A percentile compares a stretch with the other conserved stretches of the same genome.
Evolutionary conservation across 2,888 invertebrate genomes (phyloP).

Genomic region (Diplazon laetatorius): DNA sequence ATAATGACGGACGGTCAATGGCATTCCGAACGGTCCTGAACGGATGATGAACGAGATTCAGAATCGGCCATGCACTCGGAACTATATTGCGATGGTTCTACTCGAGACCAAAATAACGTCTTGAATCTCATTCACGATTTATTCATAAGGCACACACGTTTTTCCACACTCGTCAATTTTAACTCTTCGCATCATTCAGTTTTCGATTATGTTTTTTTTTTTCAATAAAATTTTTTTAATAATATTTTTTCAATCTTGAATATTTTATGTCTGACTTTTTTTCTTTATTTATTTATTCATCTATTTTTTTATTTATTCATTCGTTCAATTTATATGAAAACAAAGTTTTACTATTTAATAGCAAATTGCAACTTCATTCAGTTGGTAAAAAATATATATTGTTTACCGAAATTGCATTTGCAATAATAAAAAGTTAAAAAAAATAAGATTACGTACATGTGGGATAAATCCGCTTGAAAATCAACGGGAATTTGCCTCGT

Average conservation of each 20-base stretch:
- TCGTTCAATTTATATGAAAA: background rate
- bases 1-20: conserved; percentile 69
- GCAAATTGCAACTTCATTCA: background rate
- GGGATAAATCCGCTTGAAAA: background rate
- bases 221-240: too few species aligned
- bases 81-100: conserved; percentile 56
- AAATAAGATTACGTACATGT: background rate
- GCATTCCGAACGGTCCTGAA: conserved; percentile 53
- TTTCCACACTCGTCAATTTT: conserved; percentile 33
- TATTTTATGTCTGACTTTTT: too few species aligned
- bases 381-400: too few species aligned
- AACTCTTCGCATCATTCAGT: conserved; percentile 5
- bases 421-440: too few species aligned
- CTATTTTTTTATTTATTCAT: too few species aligned
- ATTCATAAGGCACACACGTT: too few species aligned
- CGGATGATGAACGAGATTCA: conserved; percentile 64
- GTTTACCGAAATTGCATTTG: background rate
- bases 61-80: conserved; percentile 51
- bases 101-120: conserved; percentile 63
- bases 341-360: background rate
- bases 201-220: background rate
- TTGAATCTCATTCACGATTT: too few species aligned
- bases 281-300: too few species aligned
- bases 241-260: too few species aligned
- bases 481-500: background rate